Conservation (phyloP, 92 coral and sea anemone genomes). For the Actinostola sp. region DNA sequence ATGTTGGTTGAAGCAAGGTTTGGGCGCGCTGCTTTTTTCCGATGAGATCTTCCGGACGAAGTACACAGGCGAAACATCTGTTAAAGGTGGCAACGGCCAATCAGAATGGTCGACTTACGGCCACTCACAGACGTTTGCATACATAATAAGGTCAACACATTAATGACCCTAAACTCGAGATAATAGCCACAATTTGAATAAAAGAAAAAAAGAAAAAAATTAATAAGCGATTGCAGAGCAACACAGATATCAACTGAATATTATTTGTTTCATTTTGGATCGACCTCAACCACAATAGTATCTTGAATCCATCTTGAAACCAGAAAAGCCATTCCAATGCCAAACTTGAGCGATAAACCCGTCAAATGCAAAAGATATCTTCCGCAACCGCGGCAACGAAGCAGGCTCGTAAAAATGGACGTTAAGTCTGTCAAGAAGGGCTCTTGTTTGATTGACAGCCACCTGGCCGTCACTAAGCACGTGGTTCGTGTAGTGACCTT, state of each 20-base stretch:
- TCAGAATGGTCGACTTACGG: constrained; percentile 46
- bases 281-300: constrained; percentile 4
- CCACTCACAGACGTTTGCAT: constrained; percentile 68
- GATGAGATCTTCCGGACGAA: constrained; percentile 85
- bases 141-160: constrained; percentile 55
- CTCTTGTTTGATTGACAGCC: constrained; percentile 73
- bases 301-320: neutral
- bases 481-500: constrained; percentile 82
- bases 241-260: neutral
- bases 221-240: constrained; percentile 36
- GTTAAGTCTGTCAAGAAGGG: constrained; percentile 43
- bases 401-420: constrained; percentile 67
- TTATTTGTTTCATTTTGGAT: neutral
- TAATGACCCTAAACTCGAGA: constrained; percentile 67
- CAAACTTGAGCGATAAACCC: constrained; percentile 2
- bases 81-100: constrained; percentile 96
- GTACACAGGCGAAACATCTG: constrained; percentile 78
- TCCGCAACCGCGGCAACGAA: constrained; percentile 88
- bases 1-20: constrained; percentile 11
- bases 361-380: constrained; percentile 12
- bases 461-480: constrained; percentile 92
- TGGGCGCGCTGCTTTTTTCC: constrained; percentile 52
- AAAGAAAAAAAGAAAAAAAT: constrained; percentile 35
- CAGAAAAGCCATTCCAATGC: constrained; percentile 16
- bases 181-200: constrained; percentile 71